Conservation (phyloP, 2,797 vertebrate genomes). For the Lophotriccus pileatus region DNA sequence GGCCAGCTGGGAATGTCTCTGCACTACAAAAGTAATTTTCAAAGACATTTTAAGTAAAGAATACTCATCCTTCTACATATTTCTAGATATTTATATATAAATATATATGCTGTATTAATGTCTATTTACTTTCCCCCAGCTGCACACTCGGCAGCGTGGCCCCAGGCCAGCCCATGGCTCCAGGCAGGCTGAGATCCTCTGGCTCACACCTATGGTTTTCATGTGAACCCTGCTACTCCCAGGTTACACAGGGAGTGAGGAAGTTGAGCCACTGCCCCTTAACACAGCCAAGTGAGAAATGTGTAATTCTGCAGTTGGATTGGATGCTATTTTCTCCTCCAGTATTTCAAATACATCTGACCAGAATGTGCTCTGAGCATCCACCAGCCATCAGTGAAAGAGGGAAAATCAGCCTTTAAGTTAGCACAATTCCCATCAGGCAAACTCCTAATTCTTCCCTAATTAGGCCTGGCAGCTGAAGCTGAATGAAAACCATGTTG, state of each 20-base stretch:
- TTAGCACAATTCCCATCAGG: slow-evolving; percentile 5
- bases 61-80: not conserved
- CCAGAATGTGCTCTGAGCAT: not conserved
- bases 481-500: not conserved
- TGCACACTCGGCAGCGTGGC: not conserved
- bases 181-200: not conserved
- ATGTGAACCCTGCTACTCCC: not conserved
- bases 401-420: not conserved
- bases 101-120: not conserved
- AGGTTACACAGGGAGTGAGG: not conserved
- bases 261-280: not conserved
- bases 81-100: not conserved
- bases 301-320: not conserved
- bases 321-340: not conserved
- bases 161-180: not conserved
- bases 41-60: not conserved
- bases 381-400: not conserved
- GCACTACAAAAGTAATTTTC: not conserved
- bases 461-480: slow-evolving; percentile 39
- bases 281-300: not conserved
- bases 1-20: not conserved
- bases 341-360: not conserved
- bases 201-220: not conserved
- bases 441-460: not conserved
- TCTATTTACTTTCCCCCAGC: not conserved